Evolutionary conservation across 2,888 invertebrate species (phyloP).

Genomic region (Pyrochroa serraticornis): DNA sequence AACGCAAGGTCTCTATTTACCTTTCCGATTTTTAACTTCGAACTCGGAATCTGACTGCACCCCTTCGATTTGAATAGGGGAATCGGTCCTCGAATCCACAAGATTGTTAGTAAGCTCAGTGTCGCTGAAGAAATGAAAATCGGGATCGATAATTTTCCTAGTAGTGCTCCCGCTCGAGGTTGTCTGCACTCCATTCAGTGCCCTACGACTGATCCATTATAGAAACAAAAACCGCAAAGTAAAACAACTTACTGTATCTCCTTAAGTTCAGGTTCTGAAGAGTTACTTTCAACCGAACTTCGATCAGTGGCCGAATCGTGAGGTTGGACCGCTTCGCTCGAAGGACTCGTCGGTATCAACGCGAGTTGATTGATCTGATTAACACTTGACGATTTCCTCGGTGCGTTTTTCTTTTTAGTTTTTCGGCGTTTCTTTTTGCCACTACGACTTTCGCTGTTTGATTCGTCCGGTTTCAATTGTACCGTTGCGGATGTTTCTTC

Average conservation of each 20-base stretch:
- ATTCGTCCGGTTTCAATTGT: slow-evolving; percentile 27
- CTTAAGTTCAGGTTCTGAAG: slow-evolving; percentile 54
- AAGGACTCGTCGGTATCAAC: slow-evolving; percentile 44
- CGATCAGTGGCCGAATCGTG: slow-evolving; percentile 51
- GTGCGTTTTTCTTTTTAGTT: slow-evolving; percentile 80
- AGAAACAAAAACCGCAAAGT: not conserved
- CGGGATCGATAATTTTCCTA: slow-evolving; percentile 62
- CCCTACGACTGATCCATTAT: slow-evolving; percentile 12
- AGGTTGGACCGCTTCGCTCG: slow-evolving; percentile 57
- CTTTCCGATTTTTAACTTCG: slow-evolving; percentile 68
- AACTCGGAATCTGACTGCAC: slow-evolving; percentile 92
- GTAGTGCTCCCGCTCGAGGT: not conserved
- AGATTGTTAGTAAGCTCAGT: slow-evolving; percentile 80
- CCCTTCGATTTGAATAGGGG: slow-evolving; percentile 68
- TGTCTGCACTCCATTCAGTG: slow-evolving; percentile 4
- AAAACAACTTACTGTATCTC: slow-evolving; percentile 52
- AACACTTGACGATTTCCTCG: slow-evolving; percentile 70
- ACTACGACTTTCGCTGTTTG: slow-evolving; percentile 59
- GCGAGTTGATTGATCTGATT: slow-evolving; percentile 61
- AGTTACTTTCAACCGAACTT: slow-evolving; percentile 55
- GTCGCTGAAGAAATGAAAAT: slow-evolving; percentile 92
- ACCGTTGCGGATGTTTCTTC: not conserved
- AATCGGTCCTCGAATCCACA: slow-evolving; percentile 68
- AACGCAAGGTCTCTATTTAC: too few species aligned
- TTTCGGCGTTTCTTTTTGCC: slow-evolving; percentile 80